Conservation (phyloP, 30 jellyfish, hydroid and myxozoan genomes). For the Chrysaora quinquecirrha region DNA sequence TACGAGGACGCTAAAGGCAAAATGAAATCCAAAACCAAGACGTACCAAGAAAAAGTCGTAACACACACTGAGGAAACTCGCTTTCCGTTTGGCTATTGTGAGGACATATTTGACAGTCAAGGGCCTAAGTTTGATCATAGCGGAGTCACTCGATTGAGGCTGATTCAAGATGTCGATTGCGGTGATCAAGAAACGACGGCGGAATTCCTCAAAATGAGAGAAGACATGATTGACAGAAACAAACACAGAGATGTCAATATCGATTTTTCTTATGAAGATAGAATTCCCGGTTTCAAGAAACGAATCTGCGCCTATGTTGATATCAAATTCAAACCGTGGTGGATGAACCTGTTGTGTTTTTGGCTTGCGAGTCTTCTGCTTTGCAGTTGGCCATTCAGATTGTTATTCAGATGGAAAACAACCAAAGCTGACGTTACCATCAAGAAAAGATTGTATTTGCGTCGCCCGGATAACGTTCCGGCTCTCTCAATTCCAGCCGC, state of each 20-base stretch:
- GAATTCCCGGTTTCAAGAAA: conserved; percentile 58
- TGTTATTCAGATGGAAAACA: conserved; percentile 26
- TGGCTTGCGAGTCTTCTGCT: conserved; percentile 46
- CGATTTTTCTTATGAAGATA: not conserved
- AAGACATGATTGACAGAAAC: conserved; percentile 42
- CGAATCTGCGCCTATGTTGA: conserved; percentile 52
- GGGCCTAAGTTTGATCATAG: conserved; percentile 16
- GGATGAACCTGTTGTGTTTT: conserved; percentile 53
- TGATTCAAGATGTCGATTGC: conserved; percentile 25
- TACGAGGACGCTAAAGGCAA: conserved; percentile 62
- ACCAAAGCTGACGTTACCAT: conserved; percentile 33
- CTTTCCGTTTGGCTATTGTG: conserved; percentile 19
- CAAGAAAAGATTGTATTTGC: conserved; percentile 21
- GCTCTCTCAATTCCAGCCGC: not conserved
- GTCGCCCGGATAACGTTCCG: not conserved
- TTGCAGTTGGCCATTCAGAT: conserved; percentile 57
- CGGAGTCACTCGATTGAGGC: conserved; percentile 55
- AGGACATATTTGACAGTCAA: conserved; percentile 36
- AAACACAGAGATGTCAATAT: conserved; percentile 45
- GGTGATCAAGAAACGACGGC: conserved; percentile 60
- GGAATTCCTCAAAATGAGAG: conserved; percentile 21
- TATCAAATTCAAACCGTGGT: conserved; percentile 19
- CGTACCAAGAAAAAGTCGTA: conserved; percentile 48
- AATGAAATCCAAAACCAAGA: conserved; percentile 35
- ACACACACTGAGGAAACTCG: conserved; percentile 45